Conservation (phyloP, 2,113 vertebrate species). For the Sarotherodon lohbergeri region DNA sequence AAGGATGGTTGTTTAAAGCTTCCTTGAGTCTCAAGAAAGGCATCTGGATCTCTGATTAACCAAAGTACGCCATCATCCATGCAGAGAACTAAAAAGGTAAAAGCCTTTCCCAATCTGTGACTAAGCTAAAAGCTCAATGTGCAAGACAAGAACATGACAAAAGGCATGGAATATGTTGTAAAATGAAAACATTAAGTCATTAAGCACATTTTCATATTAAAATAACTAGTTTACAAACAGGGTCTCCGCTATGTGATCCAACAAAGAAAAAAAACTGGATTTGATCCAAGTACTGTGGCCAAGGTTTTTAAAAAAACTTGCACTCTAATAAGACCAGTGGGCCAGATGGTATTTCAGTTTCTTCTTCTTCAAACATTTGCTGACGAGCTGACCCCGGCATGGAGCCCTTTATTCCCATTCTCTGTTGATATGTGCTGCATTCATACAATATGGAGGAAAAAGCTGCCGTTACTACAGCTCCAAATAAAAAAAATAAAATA, state of each 20-base stretch:
- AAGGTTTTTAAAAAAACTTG: background rate
- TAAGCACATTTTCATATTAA: background rate
- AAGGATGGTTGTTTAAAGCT: background rate
- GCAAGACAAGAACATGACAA: background rate
- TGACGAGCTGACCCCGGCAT: background rate
- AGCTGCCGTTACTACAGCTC: background rate
- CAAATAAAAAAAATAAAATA: background rate
- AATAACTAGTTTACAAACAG: background rate
- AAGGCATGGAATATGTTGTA: background rate
- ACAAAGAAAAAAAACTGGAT: background rate
- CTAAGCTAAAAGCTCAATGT: background rate
- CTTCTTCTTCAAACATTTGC: background rate
- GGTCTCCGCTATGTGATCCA: background rate
- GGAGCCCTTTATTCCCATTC: background rate
- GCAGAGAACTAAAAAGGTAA: background rate
- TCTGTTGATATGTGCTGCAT: background rate
- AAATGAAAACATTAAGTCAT: background rate
- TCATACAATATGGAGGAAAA: background rate
- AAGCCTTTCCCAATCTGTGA: background rate
- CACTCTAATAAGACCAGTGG: background rate
- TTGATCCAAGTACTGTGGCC: background rate
- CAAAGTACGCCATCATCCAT: background rate
- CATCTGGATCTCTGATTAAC: rapidly evolving
- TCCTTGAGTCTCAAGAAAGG: background rate
- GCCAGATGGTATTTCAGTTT: background rate